These are phyloP conservation scores for Equus quagga DNA, from an alignment of 2,113 vertebrate genomes.

Conservation along the genomic window DNA sequence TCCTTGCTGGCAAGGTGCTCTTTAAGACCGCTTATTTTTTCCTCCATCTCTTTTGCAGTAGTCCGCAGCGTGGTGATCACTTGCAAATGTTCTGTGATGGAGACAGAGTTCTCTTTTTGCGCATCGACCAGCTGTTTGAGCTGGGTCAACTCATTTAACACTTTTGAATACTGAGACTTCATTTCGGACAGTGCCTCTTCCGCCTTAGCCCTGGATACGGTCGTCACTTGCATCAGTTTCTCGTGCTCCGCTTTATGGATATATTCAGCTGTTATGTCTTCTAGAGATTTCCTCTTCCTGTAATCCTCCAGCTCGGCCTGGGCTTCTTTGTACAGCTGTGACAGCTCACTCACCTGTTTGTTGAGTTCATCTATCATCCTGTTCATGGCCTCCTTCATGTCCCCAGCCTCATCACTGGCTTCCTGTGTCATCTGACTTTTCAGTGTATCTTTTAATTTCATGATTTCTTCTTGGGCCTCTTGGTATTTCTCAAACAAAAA, in stretches of 20 bases:
- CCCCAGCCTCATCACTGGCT: conserved; percentile 90
- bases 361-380: conserved; percentile 92
- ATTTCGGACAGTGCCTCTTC: conserved; percentile 88
- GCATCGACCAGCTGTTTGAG: conserved; percentile 90
- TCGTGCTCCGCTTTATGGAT: conserved; percentile 89
- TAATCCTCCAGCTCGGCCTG: conserved; percentile 91
- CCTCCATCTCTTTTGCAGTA: conserved; percentile 91
- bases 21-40: conserved; percentile 87
- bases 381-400: conserved; percentile 90
- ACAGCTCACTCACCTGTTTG: conserved; percentile 93
- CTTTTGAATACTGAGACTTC: conserved; percentile 87
- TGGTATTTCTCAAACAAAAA: conserved; percentile 91
- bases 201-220: conserved; percentile 89
- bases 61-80: conserved; percentile 91
- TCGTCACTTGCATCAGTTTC: conserved; percentile 85
- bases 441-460: conserved; percentile 92
- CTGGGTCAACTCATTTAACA: conserved; percentile 88
- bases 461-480: conserved; percentile 95
- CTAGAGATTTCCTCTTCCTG: conserved; percentile 87
- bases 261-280: conserved; percentile 81
- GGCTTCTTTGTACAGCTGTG: conserved; percentile 94
- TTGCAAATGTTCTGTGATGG: conserved; percentile 92
- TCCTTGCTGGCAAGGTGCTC: conserved; percentile 89
- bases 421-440: conserved; percentile 89
- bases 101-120: conserved; percentile 91